Evolutionary conservation across 2,888 invertebrate genomes (phyloP).

Genomic region (Caenorhabditis angaria): DNA sequence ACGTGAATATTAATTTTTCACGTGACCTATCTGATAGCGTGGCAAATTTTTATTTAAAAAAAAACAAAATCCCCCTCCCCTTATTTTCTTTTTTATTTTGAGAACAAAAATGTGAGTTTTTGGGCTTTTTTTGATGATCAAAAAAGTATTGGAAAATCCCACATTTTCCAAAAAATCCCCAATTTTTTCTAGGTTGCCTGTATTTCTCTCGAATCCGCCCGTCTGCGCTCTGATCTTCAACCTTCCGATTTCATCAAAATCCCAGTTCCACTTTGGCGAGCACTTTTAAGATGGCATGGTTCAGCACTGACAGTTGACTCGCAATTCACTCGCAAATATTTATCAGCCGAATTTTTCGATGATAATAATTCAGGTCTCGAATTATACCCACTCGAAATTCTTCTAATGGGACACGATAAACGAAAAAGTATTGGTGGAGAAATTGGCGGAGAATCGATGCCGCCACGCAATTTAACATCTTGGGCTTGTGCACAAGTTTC

Average conservation of each 20-base stretch:
- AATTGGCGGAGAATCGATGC: conserved; percentile 27
- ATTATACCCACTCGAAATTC: conserved; percentile 49
- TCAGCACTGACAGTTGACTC: conserved; percentile 43
- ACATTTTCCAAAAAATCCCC: neutral
- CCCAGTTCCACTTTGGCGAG: conserved; percentile 51
- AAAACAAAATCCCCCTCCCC: no score
- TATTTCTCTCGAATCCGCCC: conserved; percentile 54
- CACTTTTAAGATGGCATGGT: conserved; percentile 54
- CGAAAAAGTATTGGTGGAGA: conserved; percentile 36
- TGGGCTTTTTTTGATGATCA: neutral
- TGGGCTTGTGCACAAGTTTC: conserved; percentile 61
- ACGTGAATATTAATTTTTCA: no score
- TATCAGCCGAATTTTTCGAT: conserved; percentile 46
- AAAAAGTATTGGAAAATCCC: neutral
- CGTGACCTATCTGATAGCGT: no score
- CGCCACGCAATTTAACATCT: conserved; percentile 29
- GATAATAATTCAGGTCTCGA: conserved; percentile 41
- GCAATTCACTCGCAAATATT: conserved; percentile 40
- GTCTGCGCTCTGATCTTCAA: conserved; percentile 43
- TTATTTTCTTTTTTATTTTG: no score
- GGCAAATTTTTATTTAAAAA: no score
- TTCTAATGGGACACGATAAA: conserved; percentile 50
- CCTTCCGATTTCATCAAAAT: conserved; percentile 41
- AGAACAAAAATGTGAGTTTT: no score
- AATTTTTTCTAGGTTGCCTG: conserved; percentile 43